Conservation (phyloP, 2,888 invertebrate species). For the Cloeon dipterum region DNA sequence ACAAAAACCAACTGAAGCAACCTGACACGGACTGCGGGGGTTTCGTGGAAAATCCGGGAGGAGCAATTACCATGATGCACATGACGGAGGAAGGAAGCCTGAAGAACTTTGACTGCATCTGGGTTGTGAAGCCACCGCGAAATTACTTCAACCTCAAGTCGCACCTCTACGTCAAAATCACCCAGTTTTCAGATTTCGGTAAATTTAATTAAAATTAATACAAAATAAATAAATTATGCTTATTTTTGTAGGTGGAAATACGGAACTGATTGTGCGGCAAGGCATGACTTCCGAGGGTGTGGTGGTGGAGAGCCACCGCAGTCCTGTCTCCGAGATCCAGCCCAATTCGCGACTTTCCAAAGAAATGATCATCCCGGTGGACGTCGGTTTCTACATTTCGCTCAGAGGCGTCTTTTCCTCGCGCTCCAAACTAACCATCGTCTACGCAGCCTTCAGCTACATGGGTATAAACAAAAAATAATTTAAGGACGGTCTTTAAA, state of each 20-base stretch:
- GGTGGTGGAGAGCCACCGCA: constrained; percentile 29
- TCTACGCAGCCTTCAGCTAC: constrained; percentile 45
- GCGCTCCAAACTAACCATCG: constrained; percentile 37
- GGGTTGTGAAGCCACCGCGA: constrained; percentile 41
- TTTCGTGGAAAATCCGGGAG: constrained; percentile 41
- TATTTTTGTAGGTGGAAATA: constrained; percentile 24
- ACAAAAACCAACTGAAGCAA: neutral
- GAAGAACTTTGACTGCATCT: constrained; percentile 42
- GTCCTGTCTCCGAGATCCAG: constrained; percentile 17
- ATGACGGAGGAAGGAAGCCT: constrained; percentile 29
- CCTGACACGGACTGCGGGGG: constrained; percentile 35
- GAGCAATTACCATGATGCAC: constrained; percentile 52
- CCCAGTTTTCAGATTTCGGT: constrained; percentile 33
- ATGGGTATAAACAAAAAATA: no score
- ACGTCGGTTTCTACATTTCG: constrained; percentile 42
- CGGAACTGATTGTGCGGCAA: constrained; percentile 36
- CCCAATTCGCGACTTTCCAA: constrained; percentile 8
- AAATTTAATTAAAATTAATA: constrained; percentile 5
- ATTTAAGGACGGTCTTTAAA: neutral
- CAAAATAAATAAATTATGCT: neutral
- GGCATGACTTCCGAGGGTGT: constrained; percentile 39
- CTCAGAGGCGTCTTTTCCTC: constrained; percentile 36
- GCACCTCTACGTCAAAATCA: constrained; percentile 35
- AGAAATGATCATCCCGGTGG: constrained; percentile 35
- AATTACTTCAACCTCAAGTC: constrained; percentile 39